Conservation (phyloP, 92 coral and sea anemone species). For the Plumapathes pennacea region DNA sequence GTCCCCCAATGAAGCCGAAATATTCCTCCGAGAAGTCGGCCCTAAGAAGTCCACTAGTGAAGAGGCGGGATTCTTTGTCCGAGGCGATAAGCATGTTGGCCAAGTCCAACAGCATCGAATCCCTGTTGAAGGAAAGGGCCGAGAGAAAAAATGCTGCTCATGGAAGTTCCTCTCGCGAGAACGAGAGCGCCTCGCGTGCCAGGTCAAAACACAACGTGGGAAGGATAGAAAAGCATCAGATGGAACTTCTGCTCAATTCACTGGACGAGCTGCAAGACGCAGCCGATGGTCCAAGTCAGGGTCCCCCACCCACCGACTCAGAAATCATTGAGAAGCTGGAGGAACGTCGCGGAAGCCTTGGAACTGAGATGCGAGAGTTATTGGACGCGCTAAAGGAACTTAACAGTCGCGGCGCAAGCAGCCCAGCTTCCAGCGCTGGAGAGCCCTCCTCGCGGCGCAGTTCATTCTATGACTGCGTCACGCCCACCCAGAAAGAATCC, state of each 20-base stretch:
- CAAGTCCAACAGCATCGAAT: constrained; percentile 20
- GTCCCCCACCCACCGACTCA: constrained; percentile 22
- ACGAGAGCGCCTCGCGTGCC: background rate
- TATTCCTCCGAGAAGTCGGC: too few species aligned
- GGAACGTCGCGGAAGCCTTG: constrained; percentile 53
- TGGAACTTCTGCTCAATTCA: constrained; percentile 52
- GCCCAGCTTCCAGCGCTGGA: constrained; percentile 26
- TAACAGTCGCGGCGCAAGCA: constrained; percentile 3
- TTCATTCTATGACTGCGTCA: constrained; percentile 9
- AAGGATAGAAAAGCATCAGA: constrained; percentile 10
- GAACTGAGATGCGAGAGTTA: constrained; percentile 50
- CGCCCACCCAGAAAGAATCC: constrained; percentile 44
- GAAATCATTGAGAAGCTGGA: constrained; percentile 16
- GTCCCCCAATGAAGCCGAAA: too few species aligned
- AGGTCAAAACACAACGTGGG: background rate
- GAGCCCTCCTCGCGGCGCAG: constrained; percentile 27
- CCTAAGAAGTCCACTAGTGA: too few species aligned
- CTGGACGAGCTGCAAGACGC: constrained; percentile 47
- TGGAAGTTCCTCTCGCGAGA: background rate
- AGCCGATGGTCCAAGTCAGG: constrained; percentile 8
- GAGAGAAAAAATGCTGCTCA: background rate
- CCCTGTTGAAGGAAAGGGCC: constrained; percentile 8
- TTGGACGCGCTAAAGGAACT: constrained; percentile 46
- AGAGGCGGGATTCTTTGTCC: constrained; percentile 13
- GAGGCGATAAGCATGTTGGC: constrained; percentile 25